Conservation (phyloP, 1,140 invertebrate species). For the Danaus plexippus region DNA sequence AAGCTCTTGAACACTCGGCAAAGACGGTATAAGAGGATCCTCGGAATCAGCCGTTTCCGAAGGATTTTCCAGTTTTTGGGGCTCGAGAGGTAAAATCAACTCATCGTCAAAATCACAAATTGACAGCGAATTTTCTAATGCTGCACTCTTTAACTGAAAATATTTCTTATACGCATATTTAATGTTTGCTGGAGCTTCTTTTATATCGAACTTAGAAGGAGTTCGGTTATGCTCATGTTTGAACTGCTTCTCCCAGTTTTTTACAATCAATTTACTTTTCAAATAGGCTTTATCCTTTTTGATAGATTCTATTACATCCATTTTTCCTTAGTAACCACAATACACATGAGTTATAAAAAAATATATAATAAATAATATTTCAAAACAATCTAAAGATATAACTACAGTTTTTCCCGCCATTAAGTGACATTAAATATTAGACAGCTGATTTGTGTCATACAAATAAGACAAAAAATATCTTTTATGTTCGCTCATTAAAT, state of each 20-base stretch:
- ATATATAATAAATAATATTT: too few relatives aligned
- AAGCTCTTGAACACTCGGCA: conserved; percentile 48
- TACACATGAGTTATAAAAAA: too few relatives aligned
- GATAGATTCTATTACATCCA: conserved; percentile 59
- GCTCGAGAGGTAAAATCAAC: conserved; percentile 48
- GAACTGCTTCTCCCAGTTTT: conserved; percentile 85
- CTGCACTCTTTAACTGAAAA: conserved; percentile 82
- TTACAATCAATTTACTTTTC: conserved; percentile 81
- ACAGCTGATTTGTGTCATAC: too few relatives aligned
- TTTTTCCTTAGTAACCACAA: conserved; percentile 9
- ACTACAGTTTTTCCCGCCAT: too few relatives aligned
- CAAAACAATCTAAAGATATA: too few relatives aligned
- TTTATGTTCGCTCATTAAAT: too few relatives aligned
- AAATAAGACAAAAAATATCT: too few relatives aligned
- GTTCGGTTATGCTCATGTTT: conserved; percentile 77
- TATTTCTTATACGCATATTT: conserved; percentile 86
- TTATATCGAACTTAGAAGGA: conserved; percentile 86
- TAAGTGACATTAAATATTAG: too few relatives aligned
- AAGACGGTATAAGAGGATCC: conserved; percentile 32
- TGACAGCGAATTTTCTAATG: conserved; percentile 78
- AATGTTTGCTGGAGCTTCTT: conserved; percentile 78
- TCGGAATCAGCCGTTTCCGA: conserved; percentile 23
- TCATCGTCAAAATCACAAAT: conserved; percentile 53
- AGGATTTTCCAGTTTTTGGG: conserved; percentile 15
- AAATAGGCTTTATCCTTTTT: conserved; percentile 61